Evolutionary conservation across 1,140 invertebrate species (phyloP), one percentile per base, ranked within the genome.

Genomic region (Trichonephila clavipes): DNA sequence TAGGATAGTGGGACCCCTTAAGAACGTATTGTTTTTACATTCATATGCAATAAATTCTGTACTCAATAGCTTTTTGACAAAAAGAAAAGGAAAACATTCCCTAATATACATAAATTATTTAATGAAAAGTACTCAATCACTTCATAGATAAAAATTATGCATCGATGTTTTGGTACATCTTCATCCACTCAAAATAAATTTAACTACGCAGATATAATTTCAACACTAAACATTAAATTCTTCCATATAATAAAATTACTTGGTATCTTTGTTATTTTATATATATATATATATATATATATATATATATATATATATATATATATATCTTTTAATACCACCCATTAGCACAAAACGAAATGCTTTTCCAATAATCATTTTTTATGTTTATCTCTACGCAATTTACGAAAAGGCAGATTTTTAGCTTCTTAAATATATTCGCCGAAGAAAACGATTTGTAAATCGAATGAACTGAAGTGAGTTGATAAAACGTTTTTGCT

Each of bases 361-460:
- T 16, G 14, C 16, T 28, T 24, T 34, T 34, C 16, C 24, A 77
- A 77, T 77, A 77, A 69, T 69, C 72, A 77, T 77, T 77, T 77
- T 40, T 77, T 40, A 77, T 28, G 10, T 77, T 77, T 77, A 77
- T 77, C 72, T 40, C 72, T 77, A 5, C n/a, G 16, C 72, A 77
- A 77, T 77, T 58, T 58, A 85, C 24, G 44, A 44, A 40, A 40
- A 16, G 58, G 44, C 44, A 58, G 21, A 58, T 59, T 10, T 51
- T 85, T 85, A 19, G 3, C 51, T 59, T 21, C 82, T 85, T 58
- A 85, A 58, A 58, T 85, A 85, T 21, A 40, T 18, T 28, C 14
- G 34, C n/a, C n/a, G 10, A 85, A 85, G 82, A 28, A 85, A 85
- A 85, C 44, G 44, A 85, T 85, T 85, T 85, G 58, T 85, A 85